Conservation (phyloP, 2,113 vertebrate species). For the Sminthopsis crassicaudata region DNA sequence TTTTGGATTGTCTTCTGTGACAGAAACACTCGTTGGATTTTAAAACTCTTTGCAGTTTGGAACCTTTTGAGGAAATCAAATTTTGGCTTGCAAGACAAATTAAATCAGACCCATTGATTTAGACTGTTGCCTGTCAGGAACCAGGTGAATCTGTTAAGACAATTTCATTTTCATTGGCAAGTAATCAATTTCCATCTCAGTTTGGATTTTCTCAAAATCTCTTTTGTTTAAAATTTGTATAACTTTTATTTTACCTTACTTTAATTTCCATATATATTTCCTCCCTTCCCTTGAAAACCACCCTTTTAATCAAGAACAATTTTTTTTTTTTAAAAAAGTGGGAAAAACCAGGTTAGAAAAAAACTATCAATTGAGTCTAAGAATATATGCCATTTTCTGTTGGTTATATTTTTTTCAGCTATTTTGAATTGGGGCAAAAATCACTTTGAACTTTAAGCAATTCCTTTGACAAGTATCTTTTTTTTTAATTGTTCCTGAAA, state of each 20-base stretch:
- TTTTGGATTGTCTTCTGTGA: constrained; percentile 41
- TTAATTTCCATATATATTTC: neutral
- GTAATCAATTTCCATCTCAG: constrained; percentile 50
- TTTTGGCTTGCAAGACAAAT: constrained; percentile 58
- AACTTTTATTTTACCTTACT: neutral
- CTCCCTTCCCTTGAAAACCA: neutral
- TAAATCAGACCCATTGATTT: constrained; percentile 55
- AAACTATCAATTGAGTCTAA: neutral
- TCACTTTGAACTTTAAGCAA: constrained; percentile 51
- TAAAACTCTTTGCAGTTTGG: constrained; percentile 35
- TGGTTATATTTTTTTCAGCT: constrained; percentile 64
- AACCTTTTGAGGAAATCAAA: constrained; percentile 10
- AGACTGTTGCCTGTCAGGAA: constrained; percentile 43
- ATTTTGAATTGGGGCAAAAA: constrained; percentile 37
- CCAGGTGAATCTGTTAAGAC: constrained; percentile 52
- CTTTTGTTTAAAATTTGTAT: neutral
- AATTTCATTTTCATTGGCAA: constrained; percentile 64
- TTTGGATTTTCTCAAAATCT: constrained; percentile 55
- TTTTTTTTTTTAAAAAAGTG: neutral
- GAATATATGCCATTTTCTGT: neutral
- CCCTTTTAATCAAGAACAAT: neutral
- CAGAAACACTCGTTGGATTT: constrained; percentile 20
- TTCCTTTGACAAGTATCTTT: constrained; percentile 50
- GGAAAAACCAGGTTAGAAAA: neutral
- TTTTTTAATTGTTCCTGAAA: neutral